Evolutionary conservation across 2,797 vertebrate species (phyloP), one percentile per base, ranked within the genome.

Genomic region (Etheostoma perlongum): DNA sequence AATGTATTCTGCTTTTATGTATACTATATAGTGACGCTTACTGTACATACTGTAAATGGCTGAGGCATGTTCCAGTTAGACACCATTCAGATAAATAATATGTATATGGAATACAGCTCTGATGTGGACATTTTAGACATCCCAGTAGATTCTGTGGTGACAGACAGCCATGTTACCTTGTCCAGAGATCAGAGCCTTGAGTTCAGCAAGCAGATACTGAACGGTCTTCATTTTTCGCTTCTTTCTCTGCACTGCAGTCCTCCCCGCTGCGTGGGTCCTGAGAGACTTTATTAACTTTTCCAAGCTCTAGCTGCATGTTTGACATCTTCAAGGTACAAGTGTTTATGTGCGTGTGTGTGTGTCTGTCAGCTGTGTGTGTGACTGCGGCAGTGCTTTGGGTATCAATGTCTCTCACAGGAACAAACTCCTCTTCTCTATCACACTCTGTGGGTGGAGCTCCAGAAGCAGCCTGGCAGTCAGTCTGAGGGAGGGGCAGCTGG

Each of bases 181-280:
- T 73, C 89, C 90, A 4, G 89, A 70, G 2, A 94, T 88, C 77
- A 92, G 79, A 46, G 89, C 55, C 76, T 83, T 94, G 57, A 99
- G 96, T 74, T 99, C 96, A 79, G 91, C 91, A 69, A 98, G 72
- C 52, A 98, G 94, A 77, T 93, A 91, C 58, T 93, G 95, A n/a
- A 96, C 59, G 0, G 91, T 95, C 91, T 85, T 93, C 63, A 94
- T 77, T 83, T 83, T 92, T 95, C 61, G 80, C 82, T 1, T 88
- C 89, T 2, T 79, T 89, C 89, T 83, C 83, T 3, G 73, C 52
- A 1, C 69, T 65, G 25, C 58, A 4, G 19, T 12, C 46, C 10
- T 42, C 65, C 16, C 3, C 25, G 19, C 47, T 18, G 4, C 21
- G 27, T 12, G 40, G 0, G 19, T 71, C 68, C 61, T 53, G 53